Conservation (phyloP, 2,888 invertebrate species). For the Eurois occulta region DNA sequence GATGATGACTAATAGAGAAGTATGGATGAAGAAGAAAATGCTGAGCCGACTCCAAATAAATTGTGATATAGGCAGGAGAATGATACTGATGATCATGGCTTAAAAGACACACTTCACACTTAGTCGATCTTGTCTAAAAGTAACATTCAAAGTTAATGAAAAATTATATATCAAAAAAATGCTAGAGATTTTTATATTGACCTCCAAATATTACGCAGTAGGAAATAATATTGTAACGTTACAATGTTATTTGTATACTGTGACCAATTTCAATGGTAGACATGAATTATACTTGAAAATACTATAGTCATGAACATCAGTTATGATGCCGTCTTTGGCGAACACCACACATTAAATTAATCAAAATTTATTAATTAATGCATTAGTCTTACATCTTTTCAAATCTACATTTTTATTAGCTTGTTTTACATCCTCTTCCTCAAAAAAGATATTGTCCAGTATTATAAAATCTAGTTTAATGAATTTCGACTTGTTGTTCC, state of each 20-base stretch:
- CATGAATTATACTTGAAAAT: background rate
- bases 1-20: background rate
- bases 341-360: background rate
- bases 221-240: slow-evolving; percentile 20
- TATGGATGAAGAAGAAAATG: background rate
- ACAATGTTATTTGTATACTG: no score
- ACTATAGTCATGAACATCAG: background rate
- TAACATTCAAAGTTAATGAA: no score
- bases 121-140: no score
- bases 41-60: background rate
- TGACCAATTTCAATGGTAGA: slow-evolving; percentile 39
- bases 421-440: background rate
- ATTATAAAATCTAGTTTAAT: no score
- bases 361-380: background rate
- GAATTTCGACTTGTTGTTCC: background rate
- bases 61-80: background rate
- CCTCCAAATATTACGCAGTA: slow-evolving; percentile 24
- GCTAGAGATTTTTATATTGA: no score
- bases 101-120: no score
- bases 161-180: no score
- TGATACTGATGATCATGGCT: background rate
- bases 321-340: background rate
- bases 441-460: background rate
- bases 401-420: no score
- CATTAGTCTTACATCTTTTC: background rate